A percentile compares a stretch with the other conserved stretches of the same genome.
Conservation (phyloP, 2,797 vertebrate genomes). For the Varecia variegata region DNA sequence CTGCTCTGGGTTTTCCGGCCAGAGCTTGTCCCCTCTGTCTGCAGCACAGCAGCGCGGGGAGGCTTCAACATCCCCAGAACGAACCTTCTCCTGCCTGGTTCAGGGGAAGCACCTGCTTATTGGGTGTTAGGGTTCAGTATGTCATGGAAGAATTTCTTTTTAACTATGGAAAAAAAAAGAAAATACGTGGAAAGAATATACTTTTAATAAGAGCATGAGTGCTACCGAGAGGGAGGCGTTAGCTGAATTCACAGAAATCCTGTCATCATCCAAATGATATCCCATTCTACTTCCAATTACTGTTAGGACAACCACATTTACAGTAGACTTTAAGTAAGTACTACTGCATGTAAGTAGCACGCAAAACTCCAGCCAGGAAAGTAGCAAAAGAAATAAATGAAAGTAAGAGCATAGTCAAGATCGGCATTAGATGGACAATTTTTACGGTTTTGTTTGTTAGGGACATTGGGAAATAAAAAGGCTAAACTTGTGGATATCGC, state of each 20-base stretch:
- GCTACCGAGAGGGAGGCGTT: not conserved
- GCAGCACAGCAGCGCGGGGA: fast-evolving
- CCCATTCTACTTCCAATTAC: not conserved
- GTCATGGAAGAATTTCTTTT: not conserved
- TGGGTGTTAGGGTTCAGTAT: not conserved
- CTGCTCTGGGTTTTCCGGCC: constrained; percentile 19
- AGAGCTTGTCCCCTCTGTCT: not conserved
- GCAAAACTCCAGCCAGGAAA: not conserved
- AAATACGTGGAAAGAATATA: not conserved
- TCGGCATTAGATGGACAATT: no score
- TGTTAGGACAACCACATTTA: not conserved
- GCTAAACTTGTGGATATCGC: not conserved
- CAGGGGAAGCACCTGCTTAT: not conserved
- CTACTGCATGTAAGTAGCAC: not conserved
- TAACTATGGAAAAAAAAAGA: not conserved
- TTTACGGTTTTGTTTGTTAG: not conserved
- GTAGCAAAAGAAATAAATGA: not conserved
- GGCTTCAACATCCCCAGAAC: not conserved
- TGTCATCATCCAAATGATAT: not conserved
- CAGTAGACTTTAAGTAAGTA: not conserved
- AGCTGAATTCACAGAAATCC: not conserved
- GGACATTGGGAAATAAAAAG: not conserved
- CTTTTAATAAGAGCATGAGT: not conserved
- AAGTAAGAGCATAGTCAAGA: not conserved
- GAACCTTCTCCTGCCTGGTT: not conserved